A percentile compares a stretch with the other conserved stretches of the same genome.
These are phyloP conservation scores for Papilio protenor DNA, from an alignment of 2,888 invertebrate genomes.

Conservation along the genomic window DNA sequence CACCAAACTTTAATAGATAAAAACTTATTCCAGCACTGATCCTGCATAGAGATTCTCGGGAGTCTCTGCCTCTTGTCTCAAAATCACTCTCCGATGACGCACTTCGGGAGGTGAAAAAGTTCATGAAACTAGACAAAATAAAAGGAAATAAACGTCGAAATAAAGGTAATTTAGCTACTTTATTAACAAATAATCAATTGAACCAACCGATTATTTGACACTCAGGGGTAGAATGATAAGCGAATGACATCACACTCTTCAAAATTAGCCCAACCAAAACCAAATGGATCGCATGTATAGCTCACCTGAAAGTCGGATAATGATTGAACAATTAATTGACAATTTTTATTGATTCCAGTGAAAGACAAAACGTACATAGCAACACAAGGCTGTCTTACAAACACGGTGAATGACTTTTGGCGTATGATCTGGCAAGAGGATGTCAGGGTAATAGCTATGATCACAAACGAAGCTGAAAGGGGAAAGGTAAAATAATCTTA, in stretches of 20 bases:
- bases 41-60: conserved; percentile 59
- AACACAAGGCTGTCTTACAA: conserved; percentile 96
- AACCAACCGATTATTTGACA: neutral
- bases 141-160: conserved; percentile 63
- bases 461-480: conserved; percentile 97
- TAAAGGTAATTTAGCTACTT: conserved; percentile 54
- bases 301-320: too few species aligned
- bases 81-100: conserved; percentile 74
- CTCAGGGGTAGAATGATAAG: neutral
- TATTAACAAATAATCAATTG: neutral
- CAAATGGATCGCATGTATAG: neutral
- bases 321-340: neutral
- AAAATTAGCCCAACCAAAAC: neutral
- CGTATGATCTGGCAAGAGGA: conserved; percentile 99
- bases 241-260: neutral
- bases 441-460: conserved; percentile 98
- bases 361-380: conserved; percentile 91
- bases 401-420: conserved; percentile 97
- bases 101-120: conserved; percentile 64
- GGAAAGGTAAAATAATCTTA: conserved; percentile 85
- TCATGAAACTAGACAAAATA: conserved; percentile 65
- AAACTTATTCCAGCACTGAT: conserved; percentile 61
- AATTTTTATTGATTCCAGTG: conserved; percentile 56
- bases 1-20: neutral
- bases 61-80: conserved; percentile 59